Percentiles rank a stretch among this genome's conserved stretches.
phyloP scores from a whole-genome alignment of 2,113 vertebrate species.

The Myiozetetes cayanensis region DNA sequence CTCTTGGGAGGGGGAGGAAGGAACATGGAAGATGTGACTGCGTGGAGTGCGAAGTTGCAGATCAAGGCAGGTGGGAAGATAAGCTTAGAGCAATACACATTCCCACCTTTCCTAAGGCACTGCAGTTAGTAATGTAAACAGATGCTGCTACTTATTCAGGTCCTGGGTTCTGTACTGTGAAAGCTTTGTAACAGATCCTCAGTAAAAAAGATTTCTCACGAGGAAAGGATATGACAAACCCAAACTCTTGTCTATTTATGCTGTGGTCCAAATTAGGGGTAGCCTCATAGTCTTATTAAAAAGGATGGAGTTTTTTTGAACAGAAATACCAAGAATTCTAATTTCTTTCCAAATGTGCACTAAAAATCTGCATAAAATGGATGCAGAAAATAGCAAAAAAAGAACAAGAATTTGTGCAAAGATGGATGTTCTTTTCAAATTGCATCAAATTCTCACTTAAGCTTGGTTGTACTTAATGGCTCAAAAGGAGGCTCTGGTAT shows the following conservation, averaged over 20 bases:
- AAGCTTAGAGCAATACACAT: neutral
- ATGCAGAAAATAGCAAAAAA: neutral
- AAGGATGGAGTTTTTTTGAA: neutral
- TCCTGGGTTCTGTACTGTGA: neutral
- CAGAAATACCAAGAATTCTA: neutral
- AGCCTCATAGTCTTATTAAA: neutral
- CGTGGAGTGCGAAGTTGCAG: accelerated
- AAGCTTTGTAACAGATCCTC: neutral
- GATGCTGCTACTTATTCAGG: neutral
- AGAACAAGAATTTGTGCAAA: neutral
- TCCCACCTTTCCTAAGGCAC: neutral
- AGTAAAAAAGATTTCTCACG: neutral
- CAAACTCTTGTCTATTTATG: neutral
- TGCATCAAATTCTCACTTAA: neutral
- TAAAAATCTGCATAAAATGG: neutral
- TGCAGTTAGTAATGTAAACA: neutral
- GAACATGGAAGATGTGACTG: neutral
- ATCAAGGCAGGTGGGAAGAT: neutral
- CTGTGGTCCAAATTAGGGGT: neutral
- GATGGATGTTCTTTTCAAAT: neutral
- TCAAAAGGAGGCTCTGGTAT: neutral
- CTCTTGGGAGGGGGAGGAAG: neutral
- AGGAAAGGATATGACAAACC: neutral
- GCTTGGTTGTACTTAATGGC: neutral
- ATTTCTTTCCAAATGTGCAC: neutral